Evolutionary conservation across 2,113 vertebrate genomes (phyloP), one percentile per base, ranked within the genome.

Genomic region (Phalacrocorax pelagicus): DNA sequence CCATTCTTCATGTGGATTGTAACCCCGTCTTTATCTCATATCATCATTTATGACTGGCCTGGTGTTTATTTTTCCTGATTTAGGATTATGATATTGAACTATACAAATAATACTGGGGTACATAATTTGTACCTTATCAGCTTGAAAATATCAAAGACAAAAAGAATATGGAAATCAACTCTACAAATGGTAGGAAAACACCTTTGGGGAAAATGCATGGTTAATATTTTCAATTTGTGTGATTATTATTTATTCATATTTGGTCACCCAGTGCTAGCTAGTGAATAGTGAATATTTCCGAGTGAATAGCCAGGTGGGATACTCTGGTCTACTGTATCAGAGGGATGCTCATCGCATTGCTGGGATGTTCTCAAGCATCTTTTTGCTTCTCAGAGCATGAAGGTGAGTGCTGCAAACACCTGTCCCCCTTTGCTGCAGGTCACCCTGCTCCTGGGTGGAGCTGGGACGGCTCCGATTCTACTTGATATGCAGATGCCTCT

Each of bases 181-280:
- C 40, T 70, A 24, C 19, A 83, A 55, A n/a, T 74, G 36, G 32
- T 32, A 62, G 21, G 51, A 84, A 89, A 58, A 52, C 10, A 8
- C 27, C 55, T 73, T 65, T 92, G 51, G 69, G 65, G 34, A 61
- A 88, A 88, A 75, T 21, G 17, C 6, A 9, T 59, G 6, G 29
- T 86, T 77, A 89, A n/a, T 70, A 61, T n/a, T 47, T 90, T 47
- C 23, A 49, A 13, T 93, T 93, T 80, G 29, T 83, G 57, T 86
- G 81, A 38, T 58, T 29, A 11, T 57, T 81, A 29, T 88, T 81
- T 84, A 73, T 81, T 95, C 38, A 3, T 58, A 30, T 78, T 84
- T 84, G 79, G 30, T 87, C 62, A 79, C 77, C 42, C 71, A 54
- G 29, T 49, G 46, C 34, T 57, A 69, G 58, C 57, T 46, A 40